phyloP scores from a whole-genome alignment of 1,140 invertebrate genomes.

The Scylla paramamosain region DNA sequence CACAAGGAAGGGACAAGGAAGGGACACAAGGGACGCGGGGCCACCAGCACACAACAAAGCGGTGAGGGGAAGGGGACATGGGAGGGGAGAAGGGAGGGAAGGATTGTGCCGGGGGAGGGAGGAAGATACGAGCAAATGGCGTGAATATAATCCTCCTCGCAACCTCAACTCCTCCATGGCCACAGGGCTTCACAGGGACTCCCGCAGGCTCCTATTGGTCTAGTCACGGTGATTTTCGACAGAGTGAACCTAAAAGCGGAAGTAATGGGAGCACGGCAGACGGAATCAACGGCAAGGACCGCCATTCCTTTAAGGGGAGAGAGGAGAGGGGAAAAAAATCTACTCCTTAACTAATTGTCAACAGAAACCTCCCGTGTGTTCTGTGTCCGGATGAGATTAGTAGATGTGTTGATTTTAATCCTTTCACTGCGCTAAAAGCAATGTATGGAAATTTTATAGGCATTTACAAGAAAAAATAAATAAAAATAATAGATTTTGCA shows the following conservation, averaged over 20 bases:
- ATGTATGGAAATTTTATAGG: too few relatives aligned
- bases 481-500: too few relatives aligned
- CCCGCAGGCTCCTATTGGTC: background rate
- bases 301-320: background rate
- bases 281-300: background rate
- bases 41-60: background rate
- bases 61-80: background rate
- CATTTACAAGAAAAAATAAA: too few relatives aligned
- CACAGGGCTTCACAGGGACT: background rate
- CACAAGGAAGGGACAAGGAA: background rate
- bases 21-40: too few relatives aligned
- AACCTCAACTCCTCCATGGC: background rate
- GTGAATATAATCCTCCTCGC: slow-evolving; percentile 36
- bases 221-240: slow-evolving; percentile 37
- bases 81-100: background rate
- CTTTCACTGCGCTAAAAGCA: too few relatives aligned
- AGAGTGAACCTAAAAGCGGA: slow-evolving; percentile 30
- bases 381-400: too few relatives aligned
- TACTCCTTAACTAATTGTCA: background rate
- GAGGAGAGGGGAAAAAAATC: background rate
- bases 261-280: slow-evolving; percentile 30
- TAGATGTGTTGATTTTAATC: too few relatives aligned
- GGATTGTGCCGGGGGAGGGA: background rate
- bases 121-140: slow-evolving; percentile 4
- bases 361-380: background rate